Percentiles rank a stretch among this genome's conserved stretches.
Conservation (phyloP, 1,140 invertebrate genomes). For the Magallana angulata region DNA sequence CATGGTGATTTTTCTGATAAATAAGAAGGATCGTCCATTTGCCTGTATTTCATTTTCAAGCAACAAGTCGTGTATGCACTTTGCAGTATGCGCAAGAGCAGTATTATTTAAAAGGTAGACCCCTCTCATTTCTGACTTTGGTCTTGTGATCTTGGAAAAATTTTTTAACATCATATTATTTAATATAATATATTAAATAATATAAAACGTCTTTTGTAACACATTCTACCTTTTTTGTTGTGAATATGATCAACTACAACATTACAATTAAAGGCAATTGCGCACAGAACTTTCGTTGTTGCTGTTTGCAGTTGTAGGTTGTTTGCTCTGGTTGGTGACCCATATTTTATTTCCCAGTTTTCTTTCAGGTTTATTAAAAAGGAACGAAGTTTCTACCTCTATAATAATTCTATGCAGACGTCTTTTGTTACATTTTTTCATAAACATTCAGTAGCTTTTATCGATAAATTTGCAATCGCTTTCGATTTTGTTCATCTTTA, state of each 20-base stretch:
- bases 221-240: not conserved
- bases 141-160: not conserved
- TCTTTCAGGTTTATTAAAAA: not conserved
- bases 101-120: not conserved
- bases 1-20: not conserved
- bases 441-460: not conserved
- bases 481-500: not conserved
- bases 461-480: not conserved
- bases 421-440: not conserved
- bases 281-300: not conserved
- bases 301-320: not conserved
- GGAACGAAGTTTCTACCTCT: not conserved
- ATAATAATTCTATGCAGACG: not conserved
- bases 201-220: not conserved
- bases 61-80: not conserved
- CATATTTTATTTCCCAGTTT: not conserved
- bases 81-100: not conserved
- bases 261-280: not conserved
- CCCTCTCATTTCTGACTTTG: not conserved
- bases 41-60: not conserved
- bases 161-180: not conserved
- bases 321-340: not conserved
- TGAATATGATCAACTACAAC: not conserved
- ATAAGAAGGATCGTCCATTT: not conserved
- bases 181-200: not conserved